Evolutionary conservation across 2,797 vertebrate species (phyloP).

Genomic region (Threskiornis aethiopicus): DNA sequence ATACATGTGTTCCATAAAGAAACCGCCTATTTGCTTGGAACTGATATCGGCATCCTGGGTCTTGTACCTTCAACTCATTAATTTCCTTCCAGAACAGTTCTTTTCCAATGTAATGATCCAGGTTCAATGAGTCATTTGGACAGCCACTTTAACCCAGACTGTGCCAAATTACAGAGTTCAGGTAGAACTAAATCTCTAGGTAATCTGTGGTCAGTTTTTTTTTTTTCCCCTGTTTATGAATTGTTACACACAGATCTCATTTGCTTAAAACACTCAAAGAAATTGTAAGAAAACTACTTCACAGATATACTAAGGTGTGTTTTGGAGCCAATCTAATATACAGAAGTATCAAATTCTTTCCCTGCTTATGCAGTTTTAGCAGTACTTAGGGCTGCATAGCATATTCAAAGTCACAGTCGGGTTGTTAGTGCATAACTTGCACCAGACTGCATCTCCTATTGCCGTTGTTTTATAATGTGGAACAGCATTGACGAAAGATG

Average conservation of each 20-base stretch:
- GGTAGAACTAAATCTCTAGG: not conserved
- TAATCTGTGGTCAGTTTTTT: not conserved
- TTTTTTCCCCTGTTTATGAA: not conserved
- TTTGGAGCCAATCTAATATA: not conserved
- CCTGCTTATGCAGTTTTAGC: not conserved
- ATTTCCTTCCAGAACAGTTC: not conserved
- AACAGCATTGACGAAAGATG: not conserved
- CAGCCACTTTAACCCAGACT: not conserved
- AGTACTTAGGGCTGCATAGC: not conserved
- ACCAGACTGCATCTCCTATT: not conserved
- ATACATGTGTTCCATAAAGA: constrained; percentile 28
- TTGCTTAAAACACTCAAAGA: not conserved
- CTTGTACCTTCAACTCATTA: not conserved
- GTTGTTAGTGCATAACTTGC: not conserved
- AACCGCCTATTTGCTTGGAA: constrained; percentile 1
- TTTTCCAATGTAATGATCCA: not conserved
- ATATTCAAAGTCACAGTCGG: not conserved
- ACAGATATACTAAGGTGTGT: not conserved
- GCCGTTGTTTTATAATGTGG: not conserved
- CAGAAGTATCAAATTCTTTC: not conserved
- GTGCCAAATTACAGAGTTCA: not conserved
- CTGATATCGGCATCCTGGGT: not conserved
- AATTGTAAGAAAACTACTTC: not conserved
- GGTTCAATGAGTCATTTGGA: not conserved
- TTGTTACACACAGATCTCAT: not conserved